A percentile compares a stretch with the other conserved stretches of the same genome.
phyloP scores from a whole-genome alignment of 2,113 vertebrate species.

The rat (Rattus norvegicus) region DNA sequence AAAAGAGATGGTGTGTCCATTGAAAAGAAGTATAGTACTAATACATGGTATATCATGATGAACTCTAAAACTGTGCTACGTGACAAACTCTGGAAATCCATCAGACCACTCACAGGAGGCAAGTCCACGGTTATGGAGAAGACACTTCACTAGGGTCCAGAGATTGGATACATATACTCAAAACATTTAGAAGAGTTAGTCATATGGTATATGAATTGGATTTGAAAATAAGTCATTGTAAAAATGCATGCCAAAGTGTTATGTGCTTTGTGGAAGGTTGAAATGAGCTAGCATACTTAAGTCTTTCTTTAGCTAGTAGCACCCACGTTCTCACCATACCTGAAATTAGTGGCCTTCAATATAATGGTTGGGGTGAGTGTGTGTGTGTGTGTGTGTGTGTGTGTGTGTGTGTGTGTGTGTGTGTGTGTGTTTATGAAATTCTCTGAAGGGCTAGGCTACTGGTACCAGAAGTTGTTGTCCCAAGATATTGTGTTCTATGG shows the following conservation, averaged over 20 bases:
- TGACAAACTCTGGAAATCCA: not conserved
- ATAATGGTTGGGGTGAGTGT: not conserved
- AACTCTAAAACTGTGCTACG: not conserved
- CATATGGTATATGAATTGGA: not conserved
- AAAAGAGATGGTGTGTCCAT: not conserved
- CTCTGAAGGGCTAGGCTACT: not conserved
- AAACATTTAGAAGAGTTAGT: not conserved
- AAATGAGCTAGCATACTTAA: not conserved
- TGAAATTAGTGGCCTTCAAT: not conserved
- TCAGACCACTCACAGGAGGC: not conserved
- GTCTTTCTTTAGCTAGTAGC: not conserved
- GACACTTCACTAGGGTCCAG: not conserved
- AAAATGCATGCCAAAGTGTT: not conserved
- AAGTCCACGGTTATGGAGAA: not conserved
- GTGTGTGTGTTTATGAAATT: not conserved
- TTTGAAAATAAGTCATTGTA: not conserved
- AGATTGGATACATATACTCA: not conserved
- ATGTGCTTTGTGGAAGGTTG: not conserved
- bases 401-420: not conserved
- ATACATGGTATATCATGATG: not conserved
- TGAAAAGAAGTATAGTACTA: not conserved
- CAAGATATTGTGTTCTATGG: not conserved
- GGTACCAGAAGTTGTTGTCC: not conserved
- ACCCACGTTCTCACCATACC: not conserved
- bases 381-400: not conserved